Percentiles rank a stretch among this genome's conserved stretches.
These are phyloP conservation scores for Microplitis demolitor DNA, from an alignment of 1,140 invertebrate species.

Conservation along the genomic window DNA sequence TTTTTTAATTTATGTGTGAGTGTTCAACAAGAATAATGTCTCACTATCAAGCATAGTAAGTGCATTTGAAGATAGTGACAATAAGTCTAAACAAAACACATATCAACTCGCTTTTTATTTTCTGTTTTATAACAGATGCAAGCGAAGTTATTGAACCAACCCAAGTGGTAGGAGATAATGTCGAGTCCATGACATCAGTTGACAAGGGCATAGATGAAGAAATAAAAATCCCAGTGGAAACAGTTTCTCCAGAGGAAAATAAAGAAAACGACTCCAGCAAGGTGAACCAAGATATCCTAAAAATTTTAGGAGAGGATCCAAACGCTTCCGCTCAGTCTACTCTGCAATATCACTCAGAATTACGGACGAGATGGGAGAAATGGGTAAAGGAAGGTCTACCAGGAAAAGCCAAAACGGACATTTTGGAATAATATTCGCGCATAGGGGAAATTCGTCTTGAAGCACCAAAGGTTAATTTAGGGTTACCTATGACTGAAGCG, in stretches of 20 bases:
- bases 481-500: conserved; percentile 23
- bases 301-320: neutral
- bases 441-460: conserved; percentile 19
- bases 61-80: neutral
- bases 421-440: conserved; percentile 26
- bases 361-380: conserved; percentile 14
- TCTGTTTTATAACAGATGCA: neutral
- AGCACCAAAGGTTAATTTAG: conserved; percentile 30
- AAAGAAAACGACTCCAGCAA: neutral
- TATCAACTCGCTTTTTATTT: neutral
- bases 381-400: conserved; percentile 30
- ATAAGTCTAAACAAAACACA: neutral
- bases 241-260: neutral
- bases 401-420: conserved; percentile 21
- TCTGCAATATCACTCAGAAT: neutral
- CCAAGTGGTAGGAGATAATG: neutral
- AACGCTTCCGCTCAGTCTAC: neutral
- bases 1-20: neutral
- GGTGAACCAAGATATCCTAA: neutral
- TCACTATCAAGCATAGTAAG: neutral
- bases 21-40: neutral
- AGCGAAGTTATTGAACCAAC: neutral
- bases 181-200: neutral
- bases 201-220: too few relatives aligned
- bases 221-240: neutral